Conservation (phyloP, 1,140 invertebrate genomes). For the Centruroides sculpturatus region DNA sequence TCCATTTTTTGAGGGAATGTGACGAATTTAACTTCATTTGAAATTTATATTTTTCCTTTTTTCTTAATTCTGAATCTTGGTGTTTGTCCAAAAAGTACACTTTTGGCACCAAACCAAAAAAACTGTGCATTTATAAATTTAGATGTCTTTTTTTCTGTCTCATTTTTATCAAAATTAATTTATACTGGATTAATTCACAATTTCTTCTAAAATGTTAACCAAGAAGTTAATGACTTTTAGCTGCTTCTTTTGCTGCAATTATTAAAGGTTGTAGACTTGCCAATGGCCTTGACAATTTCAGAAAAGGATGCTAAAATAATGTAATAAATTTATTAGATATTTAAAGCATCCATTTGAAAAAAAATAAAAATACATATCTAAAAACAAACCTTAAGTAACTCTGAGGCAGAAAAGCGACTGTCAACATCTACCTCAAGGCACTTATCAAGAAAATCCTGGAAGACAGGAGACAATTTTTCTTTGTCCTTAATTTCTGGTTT, state of each 20-base stretch:
- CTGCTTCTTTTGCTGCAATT: constrained; percentile 64
- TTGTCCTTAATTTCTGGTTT: constrained; percentile 78
- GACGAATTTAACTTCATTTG: too few species aligned
- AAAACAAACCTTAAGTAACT: constrained; percentile 37
- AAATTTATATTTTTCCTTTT: too few species aligned
- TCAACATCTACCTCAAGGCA: constrained; percentile 90
- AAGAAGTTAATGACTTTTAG: constrained; percentile 37
- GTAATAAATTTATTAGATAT: background rate
- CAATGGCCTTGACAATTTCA: constrained; percentile 69
- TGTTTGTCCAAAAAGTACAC: too few species aligned
- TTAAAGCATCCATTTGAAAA: background rate
- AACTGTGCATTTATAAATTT: too few species aligned
- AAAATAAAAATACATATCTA: too few species aligned
- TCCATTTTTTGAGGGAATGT: too few species aligned
- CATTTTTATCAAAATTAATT: too few species aligned
- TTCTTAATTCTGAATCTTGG: too few species aligned
- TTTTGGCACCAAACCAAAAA: too few species aligned
- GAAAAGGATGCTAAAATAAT: constrained; percentile 64
- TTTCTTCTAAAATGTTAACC: too few species aligned
- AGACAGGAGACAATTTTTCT: constrained; percentile 55
- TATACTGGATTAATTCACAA: too few species aligned
- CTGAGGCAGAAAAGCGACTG: constrained; percentile 63
- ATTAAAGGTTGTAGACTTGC: constrained; percentile 76
- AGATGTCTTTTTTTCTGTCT: too few species aligned
- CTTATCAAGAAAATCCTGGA: constrained; percentile 30